Percentiles rank a stretch among this genome's conserved stretches.
Conservation (phyloP, 2,113 vertebrate genomes). For the Gallinago media region DNA sequence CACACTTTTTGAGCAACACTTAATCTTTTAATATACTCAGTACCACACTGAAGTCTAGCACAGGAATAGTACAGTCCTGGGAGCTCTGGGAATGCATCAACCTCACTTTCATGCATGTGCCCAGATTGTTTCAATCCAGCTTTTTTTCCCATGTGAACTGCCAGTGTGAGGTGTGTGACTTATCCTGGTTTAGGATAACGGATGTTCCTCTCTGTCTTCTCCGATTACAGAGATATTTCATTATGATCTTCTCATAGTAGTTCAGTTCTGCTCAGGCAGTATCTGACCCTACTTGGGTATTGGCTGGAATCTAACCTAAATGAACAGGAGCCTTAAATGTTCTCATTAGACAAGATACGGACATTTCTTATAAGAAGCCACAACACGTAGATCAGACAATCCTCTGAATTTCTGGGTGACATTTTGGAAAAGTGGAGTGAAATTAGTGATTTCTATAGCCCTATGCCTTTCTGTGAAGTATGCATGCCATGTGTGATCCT, state of each 20-base stretch:
- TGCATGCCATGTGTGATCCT: neutral
- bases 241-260: neutral
- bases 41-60: neutral
- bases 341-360: neutral
- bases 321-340: neutral
- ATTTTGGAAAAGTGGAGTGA: neutral
- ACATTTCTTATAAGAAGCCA: neutral
- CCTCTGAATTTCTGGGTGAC: neutral
- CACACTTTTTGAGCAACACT: neutral
- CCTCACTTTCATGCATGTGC: accelerated
- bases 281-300: neutral
- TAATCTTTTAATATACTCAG: neutral
- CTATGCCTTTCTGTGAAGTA: neutral
- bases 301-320: neutral
- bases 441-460: neutral
- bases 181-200: neutral
- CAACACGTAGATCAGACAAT: neutral
- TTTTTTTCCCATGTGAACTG: neutral
- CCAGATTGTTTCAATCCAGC: neutral
- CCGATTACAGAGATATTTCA: neutral
- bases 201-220: neutral
- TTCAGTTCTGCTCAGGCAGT: no score
- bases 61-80: neutral
- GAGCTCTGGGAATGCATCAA: neutral
- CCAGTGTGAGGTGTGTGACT: neutral